Percentiles rank a stretch among this genome's conserved stretches.
These are phyloP conservation scores for Anarsia innoxiella DNA, from an alignment of 2,888 invertebrate species.

Conservation along the genomic window DNA sequence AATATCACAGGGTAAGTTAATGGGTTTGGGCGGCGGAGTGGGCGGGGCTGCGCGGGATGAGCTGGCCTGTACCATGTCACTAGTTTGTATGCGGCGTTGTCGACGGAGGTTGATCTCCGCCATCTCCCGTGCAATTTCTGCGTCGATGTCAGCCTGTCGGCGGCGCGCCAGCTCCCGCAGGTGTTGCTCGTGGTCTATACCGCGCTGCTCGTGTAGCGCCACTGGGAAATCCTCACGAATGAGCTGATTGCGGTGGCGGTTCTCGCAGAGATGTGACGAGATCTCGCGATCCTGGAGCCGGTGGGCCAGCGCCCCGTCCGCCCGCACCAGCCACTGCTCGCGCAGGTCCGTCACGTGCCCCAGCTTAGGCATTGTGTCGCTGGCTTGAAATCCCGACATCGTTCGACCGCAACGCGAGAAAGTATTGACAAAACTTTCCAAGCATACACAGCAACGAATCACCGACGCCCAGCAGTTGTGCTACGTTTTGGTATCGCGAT, in stretches of 20 bases:
- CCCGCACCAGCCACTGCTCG: conserved; percentile 66
- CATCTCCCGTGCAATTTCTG: conserved; percentile 64
- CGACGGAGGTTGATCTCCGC: conserved; percentile 62
- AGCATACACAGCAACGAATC: conserved; percentile 9
- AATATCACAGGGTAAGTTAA: conserved; percentile 26
- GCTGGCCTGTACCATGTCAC: conserved; percentile 46
- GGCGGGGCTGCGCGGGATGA: conserved; percentile 43
- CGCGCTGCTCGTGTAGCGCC: conserved; percentile 59
- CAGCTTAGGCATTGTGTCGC: conserved; percentile 66
- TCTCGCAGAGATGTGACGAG: conserved; percentile 64
- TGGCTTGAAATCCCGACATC: conserved; percentile 60
- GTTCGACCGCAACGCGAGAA: conserved; percentile 30
- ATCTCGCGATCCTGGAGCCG: conserved; percentile 68
- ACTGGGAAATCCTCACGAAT: conserved; percentile 69
- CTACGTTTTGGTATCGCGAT: conserved; percentile 26
- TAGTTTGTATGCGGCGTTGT: conserved; percentile 44
- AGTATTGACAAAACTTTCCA: conserved; percentile 25
- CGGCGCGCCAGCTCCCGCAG: conserved; percentile 49
- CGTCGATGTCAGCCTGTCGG: conserved; percentile 63
- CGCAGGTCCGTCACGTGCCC: conserved; percentile 65
- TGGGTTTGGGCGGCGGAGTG: conserved; percentile 22
- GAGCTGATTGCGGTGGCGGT: conserved; percentile 64
- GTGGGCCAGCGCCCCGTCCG: conserved; percentile 66
- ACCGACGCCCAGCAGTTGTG: neutral
- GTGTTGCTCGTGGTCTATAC: conserved; percentile 55